phyloP scores from a whole-genome alignment of 1,140 invertebrate genomes.

The Halictus rubicundus region DNA sequence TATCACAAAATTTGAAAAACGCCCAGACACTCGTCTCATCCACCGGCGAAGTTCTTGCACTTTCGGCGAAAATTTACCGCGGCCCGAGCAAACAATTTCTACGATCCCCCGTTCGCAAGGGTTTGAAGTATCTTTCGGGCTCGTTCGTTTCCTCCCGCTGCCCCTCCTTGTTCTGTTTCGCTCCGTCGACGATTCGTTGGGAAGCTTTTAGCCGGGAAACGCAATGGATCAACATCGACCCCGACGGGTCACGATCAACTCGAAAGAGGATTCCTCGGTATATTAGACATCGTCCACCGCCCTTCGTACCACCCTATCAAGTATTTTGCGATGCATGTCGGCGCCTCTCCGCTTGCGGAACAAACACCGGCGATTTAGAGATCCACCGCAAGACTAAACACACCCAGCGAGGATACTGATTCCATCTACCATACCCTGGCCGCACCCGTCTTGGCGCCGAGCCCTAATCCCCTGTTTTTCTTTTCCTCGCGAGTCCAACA shows the following conservation, averaged over 20 bases:
- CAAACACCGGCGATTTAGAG: constrained; percentile 66
- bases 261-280: constrained; percentile 50
- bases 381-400: constrained; percentile 46
- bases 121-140: too few relatives aligned
- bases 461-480: constrained; percentile 41
- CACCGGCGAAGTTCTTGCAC: too few relatives aligned
- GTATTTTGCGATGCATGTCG: constrained; percentile 60
- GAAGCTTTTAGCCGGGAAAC: constrained; percentile 51
- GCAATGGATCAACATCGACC: constrained; percentile 55
- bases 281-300: constrained; percentile 39
- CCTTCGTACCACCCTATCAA: constrained; percentile 5
- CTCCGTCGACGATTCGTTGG: constrained; percentile 37
- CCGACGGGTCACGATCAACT: constrained; percentile 60
- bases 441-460: constrained; percentile 5
- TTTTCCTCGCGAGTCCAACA: constrained; percentile 28
- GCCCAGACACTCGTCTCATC: not conserved
- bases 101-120: not conserved
- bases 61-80: constrained; percentile 19
- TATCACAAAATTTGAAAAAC: constrained; percentile 28
- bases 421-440: constrained; percentile 30
- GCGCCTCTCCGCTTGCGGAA: constrained; percentile 64
- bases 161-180: constrained; percentile 15
- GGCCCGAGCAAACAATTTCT: constrained; percentile 8
- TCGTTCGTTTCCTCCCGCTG: not conserved
- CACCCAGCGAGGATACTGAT: constrained; percentile 48